Percentiles rank a stretch among this genome's conserved stretches.
phyloP scores from a whole-genome alignment of 2,113 vertebrate species.

The Osmerus eperlanus region DNA sequence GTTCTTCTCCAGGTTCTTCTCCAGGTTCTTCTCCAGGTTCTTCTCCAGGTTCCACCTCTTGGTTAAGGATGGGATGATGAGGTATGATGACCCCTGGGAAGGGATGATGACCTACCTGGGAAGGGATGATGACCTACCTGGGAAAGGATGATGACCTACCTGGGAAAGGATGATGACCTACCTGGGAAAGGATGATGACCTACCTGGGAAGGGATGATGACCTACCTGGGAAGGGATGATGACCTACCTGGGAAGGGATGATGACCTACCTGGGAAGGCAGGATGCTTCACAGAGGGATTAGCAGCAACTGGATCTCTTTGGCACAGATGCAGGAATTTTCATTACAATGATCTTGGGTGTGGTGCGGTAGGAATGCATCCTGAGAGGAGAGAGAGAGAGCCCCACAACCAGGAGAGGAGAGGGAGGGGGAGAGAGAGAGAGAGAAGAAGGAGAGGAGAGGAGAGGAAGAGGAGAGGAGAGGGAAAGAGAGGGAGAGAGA shows the following conservation, averaged over 20 bases:
- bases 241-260: constrained; percentile 59
- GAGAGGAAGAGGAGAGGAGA: no score
- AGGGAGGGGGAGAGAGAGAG: no score
- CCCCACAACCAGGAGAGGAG: constrained; percentile 43
- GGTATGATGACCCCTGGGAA: constrained; percentile 68
- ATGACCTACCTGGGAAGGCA: constrained; percentile 67
- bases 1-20: background rate
- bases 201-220: constrained; percentile 59
- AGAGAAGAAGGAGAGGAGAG: no score
- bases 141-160: no score
- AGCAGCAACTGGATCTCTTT: constrained; percentile 86
- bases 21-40: no score
- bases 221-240: constrained; percentile 42
- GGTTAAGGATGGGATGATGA: constrained; percentile 66
- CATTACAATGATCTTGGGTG: constrained; percentile 92
- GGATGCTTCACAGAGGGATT: constrained; percentile 81
- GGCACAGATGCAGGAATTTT: constrained; percentile 86
- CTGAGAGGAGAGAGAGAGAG: constrained; percentile 57
- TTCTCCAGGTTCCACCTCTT: constrained; percentile 37
- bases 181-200: no score
- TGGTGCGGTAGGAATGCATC: constrained; percentile 81
- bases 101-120: constrained; percentile 65
- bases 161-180: no score
- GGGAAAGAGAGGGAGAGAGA: no score
- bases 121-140: no score